These are phyloP conservation scores for Labia minor DNA, from an alignment of 2,888 invertebrate genomes.

Conservation along the genomic window DNA sequence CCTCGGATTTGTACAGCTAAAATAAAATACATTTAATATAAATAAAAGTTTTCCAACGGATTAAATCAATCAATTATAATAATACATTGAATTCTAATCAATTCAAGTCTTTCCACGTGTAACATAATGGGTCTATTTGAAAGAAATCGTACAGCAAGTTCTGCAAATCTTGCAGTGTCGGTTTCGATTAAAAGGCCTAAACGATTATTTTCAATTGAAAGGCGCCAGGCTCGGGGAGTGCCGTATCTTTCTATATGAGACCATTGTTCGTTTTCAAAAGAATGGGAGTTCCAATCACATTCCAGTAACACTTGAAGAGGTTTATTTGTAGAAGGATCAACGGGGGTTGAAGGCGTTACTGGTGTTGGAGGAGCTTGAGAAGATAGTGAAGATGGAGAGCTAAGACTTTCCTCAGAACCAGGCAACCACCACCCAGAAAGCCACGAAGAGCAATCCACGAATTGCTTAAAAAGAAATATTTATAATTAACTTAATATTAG, in stretches of 20 bases:
- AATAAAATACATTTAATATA: conserved; percentile 27
- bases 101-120: conserved; percentile 62
- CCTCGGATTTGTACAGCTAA: conserved; percentile 51
- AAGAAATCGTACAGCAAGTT: conserved; percentile 36
- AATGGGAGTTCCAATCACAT: not conserved
- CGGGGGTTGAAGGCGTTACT: not conserved
- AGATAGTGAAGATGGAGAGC: not conserved
- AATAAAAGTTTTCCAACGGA: conserved; percentile 14
- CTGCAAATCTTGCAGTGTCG: conserved; percentile 62
- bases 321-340: not conserved
- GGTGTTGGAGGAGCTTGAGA: not conserved
- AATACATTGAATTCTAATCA: conserved; percentile 70
- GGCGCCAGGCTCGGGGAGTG: conserved; percentile 65
- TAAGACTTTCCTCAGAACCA: not conserved
- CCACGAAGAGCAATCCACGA: not conserved
- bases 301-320: not conserved
- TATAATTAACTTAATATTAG: too few species aligned
- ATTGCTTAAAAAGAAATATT: not conserved
- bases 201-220: conserved; percentile 47
- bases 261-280: not conserved
- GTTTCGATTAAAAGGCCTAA: conserved; percentile 66
- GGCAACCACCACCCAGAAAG: conserved; percentile 2
- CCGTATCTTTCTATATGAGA: conserved; percentile 68
- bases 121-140: not conserved
- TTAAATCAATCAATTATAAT: conserved; percentile 26